Conservation (phyloP, 2,888 invertebrate genomes). For the Tuberolachnus salignus region DNA sequence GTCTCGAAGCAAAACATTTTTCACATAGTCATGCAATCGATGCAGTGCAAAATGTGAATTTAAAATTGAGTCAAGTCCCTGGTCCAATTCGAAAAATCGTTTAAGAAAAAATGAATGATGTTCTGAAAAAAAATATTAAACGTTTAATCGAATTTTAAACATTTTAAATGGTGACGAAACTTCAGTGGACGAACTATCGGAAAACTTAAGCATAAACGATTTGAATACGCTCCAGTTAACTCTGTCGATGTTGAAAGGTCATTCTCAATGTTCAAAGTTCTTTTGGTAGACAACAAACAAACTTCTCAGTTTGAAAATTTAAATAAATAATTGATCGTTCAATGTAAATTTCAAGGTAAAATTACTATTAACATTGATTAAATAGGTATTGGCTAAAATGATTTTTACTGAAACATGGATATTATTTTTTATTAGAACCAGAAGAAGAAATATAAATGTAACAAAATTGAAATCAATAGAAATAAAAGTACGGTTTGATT, state of each 20-base stretch:
- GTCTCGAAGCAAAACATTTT: background rate
- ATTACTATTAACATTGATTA: conserved; percentile 6
- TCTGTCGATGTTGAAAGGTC: conserved; percentile 9
- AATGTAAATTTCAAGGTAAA: conserved; percentile 21
- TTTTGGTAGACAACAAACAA: conserved; percentile 13
- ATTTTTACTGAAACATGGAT: background rate
- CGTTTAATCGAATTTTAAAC: no score
- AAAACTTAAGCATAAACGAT: no score
- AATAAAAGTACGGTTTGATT: no score
- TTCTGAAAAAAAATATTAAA: background rate
- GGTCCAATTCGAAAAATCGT: no score
- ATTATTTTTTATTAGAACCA: conserved; percentile 3
- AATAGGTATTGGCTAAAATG: conserved; percentile 6
- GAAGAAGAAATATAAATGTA: background rate
- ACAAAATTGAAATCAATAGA: no score
- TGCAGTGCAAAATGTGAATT: background rate
- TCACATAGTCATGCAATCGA: background rate
- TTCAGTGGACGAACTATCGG: no score
- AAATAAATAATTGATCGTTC: conserved; percentile 13
- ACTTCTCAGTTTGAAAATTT: conserved; percentile 26
- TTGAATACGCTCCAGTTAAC: conserved; percentile 10
- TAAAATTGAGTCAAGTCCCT: background rate
- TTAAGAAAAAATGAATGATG: no score
- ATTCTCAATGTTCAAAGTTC: conserved; percentile 23
- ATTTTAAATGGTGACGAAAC: no score